Conservation (phyloP, 1,140 invertebrate genomes). For the Pseudomyrmex cubaensis region DNA sequence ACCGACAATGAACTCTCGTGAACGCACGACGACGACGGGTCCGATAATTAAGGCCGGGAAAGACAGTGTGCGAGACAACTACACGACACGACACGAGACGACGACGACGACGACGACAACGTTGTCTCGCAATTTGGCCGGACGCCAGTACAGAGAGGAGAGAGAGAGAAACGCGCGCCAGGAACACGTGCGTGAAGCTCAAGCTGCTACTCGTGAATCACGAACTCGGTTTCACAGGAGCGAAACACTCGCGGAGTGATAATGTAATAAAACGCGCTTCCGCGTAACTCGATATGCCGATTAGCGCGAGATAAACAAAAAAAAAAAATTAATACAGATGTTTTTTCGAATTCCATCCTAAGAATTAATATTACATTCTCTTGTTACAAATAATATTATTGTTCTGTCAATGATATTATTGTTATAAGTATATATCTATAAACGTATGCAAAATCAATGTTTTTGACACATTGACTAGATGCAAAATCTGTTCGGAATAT, state of each 20-base stretch:
- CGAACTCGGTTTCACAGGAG: conserved; percentile 47
- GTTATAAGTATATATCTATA: no score
- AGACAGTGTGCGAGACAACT: conserved; percentile 40
- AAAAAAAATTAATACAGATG: no score
- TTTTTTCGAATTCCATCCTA: no score
- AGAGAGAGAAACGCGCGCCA: conserved; percentile 64
- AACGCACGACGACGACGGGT: conserved; percentile 62
- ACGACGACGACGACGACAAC: conserved; percentile 40
- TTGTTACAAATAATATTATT: no score
- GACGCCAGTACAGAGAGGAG: conserved; percentile 32
- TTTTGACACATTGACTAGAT: no score
- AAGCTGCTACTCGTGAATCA: conserved; percentile 66
- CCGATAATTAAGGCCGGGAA: conserved; percentile 69
- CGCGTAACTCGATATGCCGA: neutral
- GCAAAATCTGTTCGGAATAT: no score
- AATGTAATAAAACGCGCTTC: neutral
- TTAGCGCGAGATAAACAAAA: neutral
- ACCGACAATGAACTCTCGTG: conserved; percentile 68
- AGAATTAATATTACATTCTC: no score
- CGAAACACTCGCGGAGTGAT: conserved; percentile 51
- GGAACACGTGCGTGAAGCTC: conserved; percentile 72
- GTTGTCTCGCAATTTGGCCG: conserved; percentile 62
- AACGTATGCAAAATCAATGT: no score
- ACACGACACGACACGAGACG: conserved; percentile 37
- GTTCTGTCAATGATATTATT: no score